Evolutionary conservation across 2,888 invertebrate genomes (phyloP), one percentile per base, ranked within the genome.

Genomic region (Agonopterix alstromeriana): DNA sequence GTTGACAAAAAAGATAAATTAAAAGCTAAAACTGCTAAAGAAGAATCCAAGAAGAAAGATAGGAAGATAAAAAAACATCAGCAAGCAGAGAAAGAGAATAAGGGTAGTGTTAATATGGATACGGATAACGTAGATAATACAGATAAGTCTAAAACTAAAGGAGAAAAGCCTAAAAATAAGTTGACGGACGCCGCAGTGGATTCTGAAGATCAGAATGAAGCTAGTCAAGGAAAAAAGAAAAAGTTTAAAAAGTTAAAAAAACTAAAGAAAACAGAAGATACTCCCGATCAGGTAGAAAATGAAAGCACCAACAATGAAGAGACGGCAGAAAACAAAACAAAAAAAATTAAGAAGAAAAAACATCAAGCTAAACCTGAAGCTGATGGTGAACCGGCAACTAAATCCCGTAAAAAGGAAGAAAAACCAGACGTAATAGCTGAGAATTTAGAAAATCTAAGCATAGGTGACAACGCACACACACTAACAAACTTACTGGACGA

Each of bases 401-500:
- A 81, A 52, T 53, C 68, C 8, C 56, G 58, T 2, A 81, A 77
- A 53, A 73, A 60, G 50, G 68, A 75, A 3, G 36, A 51, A 0
- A 75, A 76, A 46, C 70, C 76, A 1, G 82, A 83, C 45, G 57
- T 64, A 1, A 75, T 83, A 10, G 70, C 69, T 40, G 71, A 77
- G 42, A 73, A 80, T 38, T 60, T 87, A 9, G 77, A 82, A 57
- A 84, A 77, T 46, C 63, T 86, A 0, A 80, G 67, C 35, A 80
- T 85, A 38, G 87, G 82, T 10, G 83, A 86, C 49, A 87, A 84
- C 56, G 60, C 84, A 14, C 78, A 85, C 48, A 78, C 82, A 53
- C 52, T 86, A 10, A 71, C 77, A 14, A 73, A 74, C 51, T 53
- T 87, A 12, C 62, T 87, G 8, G 83, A 84, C 47, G 82, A 82